Evolutionary conservation across 2,888 invertebrate genomes (phyloP).

Genomic region (Branchipolynoe longqiensis): DNA sequence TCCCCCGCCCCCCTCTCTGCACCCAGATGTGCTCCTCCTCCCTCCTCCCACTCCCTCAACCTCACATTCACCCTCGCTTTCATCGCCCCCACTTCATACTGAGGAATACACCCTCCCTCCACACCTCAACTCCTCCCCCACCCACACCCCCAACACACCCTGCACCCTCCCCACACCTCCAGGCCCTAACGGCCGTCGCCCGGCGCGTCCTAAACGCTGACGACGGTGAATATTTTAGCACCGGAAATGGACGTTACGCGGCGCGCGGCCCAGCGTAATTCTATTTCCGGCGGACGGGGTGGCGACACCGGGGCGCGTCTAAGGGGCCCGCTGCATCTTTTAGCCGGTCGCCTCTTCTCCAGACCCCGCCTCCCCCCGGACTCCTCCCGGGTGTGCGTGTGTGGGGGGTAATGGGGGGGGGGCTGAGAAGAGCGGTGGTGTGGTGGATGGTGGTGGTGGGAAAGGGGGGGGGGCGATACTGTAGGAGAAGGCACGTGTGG

Average conservation of each 20-base stretch:
- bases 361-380: too few relatives aligned
- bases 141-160: background rate
- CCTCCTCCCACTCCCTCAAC: too few relatives aligned
- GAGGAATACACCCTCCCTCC: background rate
- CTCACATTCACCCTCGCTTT: too few relatives aligned
- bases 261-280: conserved; percentile 16
- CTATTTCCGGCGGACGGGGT: conserved; percentile 3
- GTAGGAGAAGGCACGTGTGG: background rate
- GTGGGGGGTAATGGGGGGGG: too few relatives aligned
- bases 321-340: conserved; percentile 27
- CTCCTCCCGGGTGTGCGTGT: too few relatives aligned
- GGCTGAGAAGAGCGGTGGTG: too few relatives aligned
- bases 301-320: conserved; percentile 26
- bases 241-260: conserved; percentile 44
- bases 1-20: too few relatives aligned
- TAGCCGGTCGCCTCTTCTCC: background rate
- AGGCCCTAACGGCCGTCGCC: background rate
- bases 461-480: background rate
- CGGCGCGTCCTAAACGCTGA: conserved; percentile 27
- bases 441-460: too few relatives aligned
- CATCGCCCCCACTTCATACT: too few relatives aligned
- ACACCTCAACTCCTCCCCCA: too few relatives aligned
- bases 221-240: conserved; percentile 46
- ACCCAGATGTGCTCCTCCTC: too few relatives aligned
- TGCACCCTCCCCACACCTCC: background rate